These are phyloP conservation scores for Calyptomena viridis DNA, from an alignment of 2,113 vertebrate species.

Conservation along the genomic window DNA sequence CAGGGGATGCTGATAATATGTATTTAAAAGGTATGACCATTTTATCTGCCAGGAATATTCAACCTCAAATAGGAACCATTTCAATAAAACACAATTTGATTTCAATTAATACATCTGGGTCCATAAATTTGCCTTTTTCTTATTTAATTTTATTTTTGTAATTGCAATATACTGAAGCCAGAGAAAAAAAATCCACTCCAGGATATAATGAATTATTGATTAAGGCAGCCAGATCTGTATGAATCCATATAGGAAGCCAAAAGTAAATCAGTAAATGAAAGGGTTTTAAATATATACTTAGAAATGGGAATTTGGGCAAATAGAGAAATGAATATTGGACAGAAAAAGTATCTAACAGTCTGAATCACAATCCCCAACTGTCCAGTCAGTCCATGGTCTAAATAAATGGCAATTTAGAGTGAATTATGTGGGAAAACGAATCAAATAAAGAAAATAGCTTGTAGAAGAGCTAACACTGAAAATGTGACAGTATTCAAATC, in stretches of 20 bases:
- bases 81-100: slow-evolving; percentile 8
- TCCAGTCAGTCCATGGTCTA: neutral
- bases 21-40: neutral
- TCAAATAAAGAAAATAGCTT: neutral
- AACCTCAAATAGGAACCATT: neutral
- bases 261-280: slow-evolving; percentile 40
- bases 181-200: neutral
- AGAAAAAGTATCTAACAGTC: neutral
- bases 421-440: neutral
- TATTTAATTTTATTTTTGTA: slow-evolving; percentile 4
- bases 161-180: neutral
- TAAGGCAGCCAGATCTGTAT: neutral
- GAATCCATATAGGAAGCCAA: neutral
- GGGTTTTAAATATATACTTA: neutral
- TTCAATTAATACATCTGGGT: neutral
- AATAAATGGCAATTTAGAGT: neutral
- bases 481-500: neutral
- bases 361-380: neutral
- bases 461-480: neutral
- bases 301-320: neutral
- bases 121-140: neutral
- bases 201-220: slow-evolving; percentile 50
- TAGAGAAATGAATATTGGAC: neutral
- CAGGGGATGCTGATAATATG: neutral
- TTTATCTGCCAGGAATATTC: neutral